These are phyloP conservation scores for Mesorhabditis sp. DNA, from an alignment of 2,888 invertebrate species.

Conservation along the genomic window DNA sequence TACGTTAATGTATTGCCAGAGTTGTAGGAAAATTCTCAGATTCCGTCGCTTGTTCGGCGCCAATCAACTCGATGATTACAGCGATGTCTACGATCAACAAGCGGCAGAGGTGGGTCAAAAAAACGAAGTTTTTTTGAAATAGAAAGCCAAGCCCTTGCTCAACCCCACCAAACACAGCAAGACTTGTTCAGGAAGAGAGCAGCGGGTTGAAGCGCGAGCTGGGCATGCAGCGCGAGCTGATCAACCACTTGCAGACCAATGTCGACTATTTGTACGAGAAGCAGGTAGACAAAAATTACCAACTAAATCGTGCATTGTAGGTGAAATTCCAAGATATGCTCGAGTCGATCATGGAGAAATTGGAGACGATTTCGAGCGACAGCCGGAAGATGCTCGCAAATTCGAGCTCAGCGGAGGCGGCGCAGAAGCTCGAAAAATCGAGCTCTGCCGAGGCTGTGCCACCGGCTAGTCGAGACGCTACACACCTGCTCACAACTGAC, in stretches of 20 bases:
- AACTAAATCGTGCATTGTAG: background rate
- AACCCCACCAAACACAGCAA: background rate
- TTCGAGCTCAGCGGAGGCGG: too few species aligned
- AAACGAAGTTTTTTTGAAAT: too few species aligned
- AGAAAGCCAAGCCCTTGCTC: background rate
- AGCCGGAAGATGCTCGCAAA: too few species aligned
- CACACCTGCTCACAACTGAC: too few species aligned
- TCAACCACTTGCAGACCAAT: conserved; percentile 28
- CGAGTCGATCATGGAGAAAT: conserved; percentile 10
- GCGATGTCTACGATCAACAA: background rate
- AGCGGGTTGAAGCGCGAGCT: conserved; percentile 20
- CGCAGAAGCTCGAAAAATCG: too few species aligned
- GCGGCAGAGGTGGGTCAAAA: background rate
- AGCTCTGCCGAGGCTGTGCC: too few species aligned
- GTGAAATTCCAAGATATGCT: conserved; percentile 20
- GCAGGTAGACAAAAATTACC: conserved; percentile 14
- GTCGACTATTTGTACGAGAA: conserved; percentile 35
- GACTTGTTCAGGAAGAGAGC: conserved; percentile 22
- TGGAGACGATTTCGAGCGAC: background rate
- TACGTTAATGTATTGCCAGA: background rate
- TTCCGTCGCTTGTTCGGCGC: background rate
- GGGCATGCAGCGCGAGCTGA: conserved; percentile 17
- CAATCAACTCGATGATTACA: background rate
- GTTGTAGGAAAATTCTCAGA: too few species aligned
- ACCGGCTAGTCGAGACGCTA: too few species aligned